A percentile compares a stretch with the other conserved stretches of the same genome.
phyloP scores from a whole-genome alignment of 2,113 vertebrate species.

The Serilophus lunatus region DNA sequence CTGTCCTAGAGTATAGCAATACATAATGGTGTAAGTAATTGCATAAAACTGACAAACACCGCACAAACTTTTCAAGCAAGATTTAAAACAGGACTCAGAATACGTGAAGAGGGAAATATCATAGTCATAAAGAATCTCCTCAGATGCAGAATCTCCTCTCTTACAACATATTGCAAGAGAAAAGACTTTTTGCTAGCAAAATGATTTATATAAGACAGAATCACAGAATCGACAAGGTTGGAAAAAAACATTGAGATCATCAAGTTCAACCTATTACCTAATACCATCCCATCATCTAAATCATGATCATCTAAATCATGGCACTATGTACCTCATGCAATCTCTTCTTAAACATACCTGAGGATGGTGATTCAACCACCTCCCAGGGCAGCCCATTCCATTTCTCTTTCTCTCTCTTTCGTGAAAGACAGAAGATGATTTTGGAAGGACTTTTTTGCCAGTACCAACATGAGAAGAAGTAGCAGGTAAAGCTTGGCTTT shows the following conservation, averaged over 20 bases:
- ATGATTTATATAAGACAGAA: background rate
- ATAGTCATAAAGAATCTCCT: background rate
- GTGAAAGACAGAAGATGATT: background rate
- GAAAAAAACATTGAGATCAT: too few relatives aligned
- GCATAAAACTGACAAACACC: background rate
- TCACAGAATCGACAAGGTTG: too few relatives aligned
- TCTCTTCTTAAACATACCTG: too few relatives aligned
- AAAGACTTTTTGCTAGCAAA: background rate
- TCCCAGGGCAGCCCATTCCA: too few relatives aligned
- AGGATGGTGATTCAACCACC: too few relatives aligned
- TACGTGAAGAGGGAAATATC: background rate
- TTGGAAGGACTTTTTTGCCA: background rate
- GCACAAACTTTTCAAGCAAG: background rate
- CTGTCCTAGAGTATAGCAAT: background rate
- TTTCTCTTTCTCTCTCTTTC: background rate
- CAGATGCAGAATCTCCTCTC: background rate
- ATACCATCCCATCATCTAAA: too few relatives aligned
- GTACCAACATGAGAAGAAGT: background rate
- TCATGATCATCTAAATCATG: too few relatives aligned
- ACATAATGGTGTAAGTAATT: background rate
- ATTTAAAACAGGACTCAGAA: background rate
- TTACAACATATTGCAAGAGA: background rate
- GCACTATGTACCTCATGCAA: too few relatives aligned
- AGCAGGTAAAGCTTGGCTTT: background rate
- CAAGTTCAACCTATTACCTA: too few relatives aligned